Evolutionary conservation across 2,888 invertebrate species (phyloP).

Genomic region (Apodemia zela): DNA sequence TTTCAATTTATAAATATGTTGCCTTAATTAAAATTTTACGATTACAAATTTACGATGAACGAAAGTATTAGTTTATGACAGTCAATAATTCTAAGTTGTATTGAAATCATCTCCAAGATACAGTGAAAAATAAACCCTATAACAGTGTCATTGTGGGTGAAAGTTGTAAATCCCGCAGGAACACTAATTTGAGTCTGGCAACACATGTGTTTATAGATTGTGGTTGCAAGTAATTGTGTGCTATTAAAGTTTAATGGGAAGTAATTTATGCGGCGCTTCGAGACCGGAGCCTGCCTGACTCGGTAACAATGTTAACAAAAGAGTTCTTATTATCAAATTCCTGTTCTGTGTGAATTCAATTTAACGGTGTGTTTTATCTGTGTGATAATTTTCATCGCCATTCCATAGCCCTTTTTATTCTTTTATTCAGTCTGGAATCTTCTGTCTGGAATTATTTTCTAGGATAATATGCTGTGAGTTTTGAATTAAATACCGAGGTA

Average conservation of each 20-base stretch:
- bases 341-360: constrained; percentile 7
- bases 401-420: neutral
- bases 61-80: constrained; percentile 13
- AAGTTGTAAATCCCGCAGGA: neutral
- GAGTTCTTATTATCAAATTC: constrained; percentile 13
- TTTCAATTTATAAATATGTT: constrained; percentile 2
- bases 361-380: constrained; percentile 6
- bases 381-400: neutral
- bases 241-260: constrained; percentile 14
- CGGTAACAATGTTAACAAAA: constrained; percentile 14
- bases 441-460: neutral
- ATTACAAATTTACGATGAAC: constrained; percentile 13
- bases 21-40: constrained; percentile 13
- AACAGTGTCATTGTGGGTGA: neutral
- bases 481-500: neutral
- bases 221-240: constrained; percentile 15
- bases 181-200: neutral
- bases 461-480: neutral
- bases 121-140: neutral
- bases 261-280: constrained; percentile 16
- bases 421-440: neutral
- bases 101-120: neutral
- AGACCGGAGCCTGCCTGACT: neutral
- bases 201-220: constrained; percentile 15
- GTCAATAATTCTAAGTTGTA: constrained; percentile 2